Conservation (phyloP, 2,113 vertebrate genomes). For the Ammodramus savannarum region DNA sequence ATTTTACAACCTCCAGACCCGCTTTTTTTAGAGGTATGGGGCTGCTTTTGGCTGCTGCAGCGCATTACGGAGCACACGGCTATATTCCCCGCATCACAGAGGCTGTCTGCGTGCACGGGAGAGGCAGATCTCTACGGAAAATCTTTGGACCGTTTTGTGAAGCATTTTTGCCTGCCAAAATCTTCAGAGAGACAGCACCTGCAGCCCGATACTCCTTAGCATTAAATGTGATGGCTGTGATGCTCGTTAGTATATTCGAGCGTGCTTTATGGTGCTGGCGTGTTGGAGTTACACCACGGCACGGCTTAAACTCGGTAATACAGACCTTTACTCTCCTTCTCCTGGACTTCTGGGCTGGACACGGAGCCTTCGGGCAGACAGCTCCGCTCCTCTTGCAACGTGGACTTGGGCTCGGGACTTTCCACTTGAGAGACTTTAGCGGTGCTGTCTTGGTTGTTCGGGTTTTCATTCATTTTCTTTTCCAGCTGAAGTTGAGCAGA, state of each 20-base stretch:
- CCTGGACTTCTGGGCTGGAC: slow-evolving; percentile 92
- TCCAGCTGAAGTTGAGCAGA: slow-evolving; percentile 87
- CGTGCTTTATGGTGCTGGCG: slow-evolving; percentile 86
- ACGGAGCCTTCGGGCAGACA: slow-evolving; percentile 86
- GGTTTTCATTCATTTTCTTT: slow-evolving; percentile 86
- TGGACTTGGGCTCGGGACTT: slow-evolving; percentile 86
- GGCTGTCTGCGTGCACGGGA: slow-evolving; percentile 9
- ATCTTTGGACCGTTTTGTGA: slow-evolving; percentile 6
- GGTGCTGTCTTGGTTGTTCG: slow-evolving; percentile 79
- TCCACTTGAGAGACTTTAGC: slow-evolving; percentile 82
- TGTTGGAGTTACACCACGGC: slow-evolving; percentile 82
- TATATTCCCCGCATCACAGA: not conserved
- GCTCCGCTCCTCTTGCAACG: slow-evolving; percentile 84
- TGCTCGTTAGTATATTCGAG: slow-evolving; percentile 84
- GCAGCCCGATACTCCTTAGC: slow-evolving; percentile 73
- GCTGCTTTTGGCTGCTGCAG: slow-evolving; percentile 56
- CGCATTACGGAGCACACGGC: slow-evolving; percentile 6
- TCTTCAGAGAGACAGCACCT: slow-evolving; percentile 67
- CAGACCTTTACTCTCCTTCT: slow-evolving; percentile 98
- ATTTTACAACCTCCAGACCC: slow-evolving; percentile 65
- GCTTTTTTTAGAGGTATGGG: slow-evolving; percentile 64
- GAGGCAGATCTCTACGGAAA: slow-evolving; percentile 13
- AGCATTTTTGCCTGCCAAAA: slow-evolving; percentile 57
- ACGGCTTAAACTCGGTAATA: slow-evolving; percentile 86
- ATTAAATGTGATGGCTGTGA: slow-evolving; percentile 88